Conservation (phyloP, 2,888 invertebrate species). For the Anticlea derivata region DNA sequence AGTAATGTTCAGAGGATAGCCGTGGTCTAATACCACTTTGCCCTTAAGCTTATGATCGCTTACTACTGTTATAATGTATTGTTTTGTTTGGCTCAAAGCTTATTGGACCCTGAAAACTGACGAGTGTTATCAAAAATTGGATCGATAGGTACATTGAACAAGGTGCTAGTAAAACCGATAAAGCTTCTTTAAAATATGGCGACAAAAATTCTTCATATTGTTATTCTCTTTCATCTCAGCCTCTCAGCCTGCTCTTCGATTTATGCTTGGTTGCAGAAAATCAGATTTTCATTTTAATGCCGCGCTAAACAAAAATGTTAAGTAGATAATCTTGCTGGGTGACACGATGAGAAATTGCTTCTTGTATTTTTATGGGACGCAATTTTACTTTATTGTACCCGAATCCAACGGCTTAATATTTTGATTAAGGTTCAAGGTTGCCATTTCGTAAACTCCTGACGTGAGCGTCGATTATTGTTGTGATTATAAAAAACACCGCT, state of each 20-base stretch:
- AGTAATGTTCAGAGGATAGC: too few relatives aligned
- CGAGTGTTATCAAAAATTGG: too few relatives aligned
- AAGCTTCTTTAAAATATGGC: too few relatives aligned
- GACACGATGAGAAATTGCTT: constrained; percentile 27
- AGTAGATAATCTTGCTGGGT: constrained; percentile 35
- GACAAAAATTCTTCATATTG: not conserved
- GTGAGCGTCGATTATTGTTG: not conserved
- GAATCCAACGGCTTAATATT: constrained; percentile 3
- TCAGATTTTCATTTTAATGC: constrained; percentile 39
- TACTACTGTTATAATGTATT: too few relatives aligned
- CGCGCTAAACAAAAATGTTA: constrained; percentile 30
- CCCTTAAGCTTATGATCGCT: too few relatives aligned
- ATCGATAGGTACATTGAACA: too few relatives aligned
- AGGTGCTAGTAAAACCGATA: too few relatives aligned
- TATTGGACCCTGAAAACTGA: too few relatives aligned
- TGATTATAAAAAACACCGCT: not conserved
- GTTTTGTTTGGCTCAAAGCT: too few relatives aligned
- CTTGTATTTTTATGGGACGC: constrained; percentile 18
- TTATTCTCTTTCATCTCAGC: constrained; percentile 11
- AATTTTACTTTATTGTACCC: constrained; percentile 18
- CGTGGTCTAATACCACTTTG: too few relatives aligned
- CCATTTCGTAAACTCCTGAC: not conserved
- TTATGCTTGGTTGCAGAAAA: constrained; percentile 37
- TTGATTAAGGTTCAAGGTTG: constrained; percentile 15
- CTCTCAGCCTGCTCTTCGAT: constrained; percentile 21